These are phyloP conservation scores for Ptychoptera contaminata DNA, from an alignment of 2,888 invertebrate genomes.

Conservation along the genomic window DNA sequence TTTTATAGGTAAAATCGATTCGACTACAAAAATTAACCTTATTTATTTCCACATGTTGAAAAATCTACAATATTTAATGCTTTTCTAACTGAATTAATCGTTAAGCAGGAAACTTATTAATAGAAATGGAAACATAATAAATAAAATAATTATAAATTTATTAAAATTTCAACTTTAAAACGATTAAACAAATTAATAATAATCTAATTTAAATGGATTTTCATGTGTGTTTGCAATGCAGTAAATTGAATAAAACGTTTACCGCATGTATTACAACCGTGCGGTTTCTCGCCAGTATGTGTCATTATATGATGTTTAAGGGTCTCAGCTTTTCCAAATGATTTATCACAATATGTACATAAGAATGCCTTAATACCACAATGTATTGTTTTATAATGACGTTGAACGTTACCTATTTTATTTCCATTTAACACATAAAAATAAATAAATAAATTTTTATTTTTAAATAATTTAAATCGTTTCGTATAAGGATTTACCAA, in stretches of 20 bases:
- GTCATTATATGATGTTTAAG: conserved; percentile 29
- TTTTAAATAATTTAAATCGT: background rate
- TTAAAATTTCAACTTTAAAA: too few species aligned
- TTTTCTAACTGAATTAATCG: too few species aligned
- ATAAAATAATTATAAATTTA: too few species aligned
- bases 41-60: too few species aligned
- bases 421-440: background rate
- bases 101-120: too few species aligned
- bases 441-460: background rate
- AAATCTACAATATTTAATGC: too few species aligned
- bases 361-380: conserved; percentile 26
- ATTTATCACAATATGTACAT: conserved; percentile 24
- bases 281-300: conserved; percentile 27
- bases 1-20: too few species aligned
- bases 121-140: too few species aligned
- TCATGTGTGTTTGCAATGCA: conserved; percentile 24
- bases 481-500: conserved; percentile 3
- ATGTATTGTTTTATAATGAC: conserved; percentile 26
- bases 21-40: too few species aligned
- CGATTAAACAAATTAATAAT: too few species aligned
- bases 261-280: conserved; percentile 22
- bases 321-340: conserved; percentile 27
- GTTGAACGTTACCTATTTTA: conserved; percentile 12
- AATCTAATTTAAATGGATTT: conserved; percentile 15
- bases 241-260: conserved; percentile 26